A percentile compares a stretch with the other conserved stretches of the same genome.
phyloP scores from a whole-genome alignment of 2,888 invertebrate genomes.

The Neria commutata region DNA sequence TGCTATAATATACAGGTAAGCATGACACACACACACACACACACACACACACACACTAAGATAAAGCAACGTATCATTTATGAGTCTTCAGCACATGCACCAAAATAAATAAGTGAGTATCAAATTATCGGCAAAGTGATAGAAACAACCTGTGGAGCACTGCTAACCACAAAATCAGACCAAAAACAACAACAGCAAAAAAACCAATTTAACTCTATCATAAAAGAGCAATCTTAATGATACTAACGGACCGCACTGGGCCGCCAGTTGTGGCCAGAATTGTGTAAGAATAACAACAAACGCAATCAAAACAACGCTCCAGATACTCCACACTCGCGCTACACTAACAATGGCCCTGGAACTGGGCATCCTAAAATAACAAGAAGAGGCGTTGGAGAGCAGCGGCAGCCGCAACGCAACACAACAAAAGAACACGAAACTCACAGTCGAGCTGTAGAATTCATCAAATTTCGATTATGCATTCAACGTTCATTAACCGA shows the following conservation, averaged over 20 bases:
- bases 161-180: neutral
- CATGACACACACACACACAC: slow-evolving; percentile 9
- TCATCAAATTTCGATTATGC: slow-evolving; percentile 18
- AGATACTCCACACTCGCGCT: neutral
- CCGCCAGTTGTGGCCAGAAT: too few relatives aligned
- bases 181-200: neutral
- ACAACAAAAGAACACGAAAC: neutral
- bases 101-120: too few relatives aligned
- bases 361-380: neutral
- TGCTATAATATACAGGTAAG: too few relatives aligned
- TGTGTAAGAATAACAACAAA: too few relatives aligned
- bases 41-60: neutral
- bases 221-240: too few relatives aligned
- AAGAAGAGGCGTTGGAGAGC: neutral
- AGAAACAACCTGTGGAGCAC: neutral
- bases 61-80: too few relatives aligned
- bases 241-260: too few relatives aligned
- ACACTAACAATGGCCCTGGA: too few relatives aligned
- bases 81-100: too few relatives aligned
- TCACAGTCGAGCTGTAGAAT: neutral
- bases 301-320: neutral
- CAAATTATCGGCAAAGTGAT: too few relatives aligned
- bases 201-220: neutral
- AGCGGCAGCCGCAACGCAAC: neutral
- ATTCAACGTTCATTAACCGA: slow-evolving; percentile 52